Evolutionary conservation across 1,140 invertebrate species (phyloP).

Genomic region (Papilio aristodemus): DNA sequence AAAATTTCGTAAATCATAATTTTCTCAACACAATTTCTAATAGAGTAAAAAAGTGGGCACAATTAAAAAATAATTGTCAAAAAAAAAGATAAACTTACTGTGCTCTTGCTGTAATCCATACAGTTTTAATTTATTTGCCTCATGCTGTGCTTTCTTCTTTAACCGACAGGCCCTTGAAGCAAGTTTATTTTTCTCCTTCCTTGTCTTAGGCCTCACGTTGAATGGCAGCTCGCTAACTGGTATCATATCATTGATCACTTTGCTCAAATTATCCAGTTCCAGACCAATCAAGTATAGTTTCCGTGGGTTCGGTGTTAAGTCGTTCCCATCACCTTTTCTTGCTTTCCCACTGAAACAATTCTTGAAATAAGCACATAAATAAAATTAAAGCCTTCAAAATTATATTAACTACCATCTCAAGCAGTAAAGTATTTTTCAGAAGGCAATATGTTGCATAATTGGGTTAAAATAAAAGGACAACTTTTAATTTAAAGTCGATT

Average conservation of each 20-base stretch:
- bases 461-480: no score
- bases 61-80: not conserved
- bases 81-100: constrained; percentile 83
- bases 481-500: no score
- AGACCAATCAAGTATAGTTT: constrained; percentile 95
- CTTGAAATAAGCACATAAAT: not conserved
- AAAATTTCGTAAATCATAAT: no score
- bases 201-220: constrained; percentile 92
- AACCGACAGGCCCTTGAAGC: constrained; percentile 96
- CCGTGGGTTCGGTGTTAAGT: constrained; percentile 95
- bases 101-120: constrained; percentile 96
- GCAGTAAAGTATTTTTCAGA: no score
- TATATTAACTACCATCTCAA: no score
- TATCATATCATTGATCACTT: constrained; percentile 96
- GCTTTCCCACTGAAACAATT: constrained; percentile 90
- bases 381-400: no score
- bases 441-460: no score
- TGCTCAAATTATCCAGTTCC: constrained; percentile 94
- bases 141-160: constrained; percentile 97
- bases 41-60: no score
- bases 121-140: constrained; percentile 97
- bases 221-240: constrained; percentile 96
- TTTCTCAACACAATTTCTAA: no score
- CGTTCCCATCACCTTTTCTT: constrained; percentile 98
- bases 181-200: constrained; percentile 98